Evolutionary conservation across 2,888 invertebrate genomes (phyloP).

Genomic region (Falcaria lacertinaria): DNA sequence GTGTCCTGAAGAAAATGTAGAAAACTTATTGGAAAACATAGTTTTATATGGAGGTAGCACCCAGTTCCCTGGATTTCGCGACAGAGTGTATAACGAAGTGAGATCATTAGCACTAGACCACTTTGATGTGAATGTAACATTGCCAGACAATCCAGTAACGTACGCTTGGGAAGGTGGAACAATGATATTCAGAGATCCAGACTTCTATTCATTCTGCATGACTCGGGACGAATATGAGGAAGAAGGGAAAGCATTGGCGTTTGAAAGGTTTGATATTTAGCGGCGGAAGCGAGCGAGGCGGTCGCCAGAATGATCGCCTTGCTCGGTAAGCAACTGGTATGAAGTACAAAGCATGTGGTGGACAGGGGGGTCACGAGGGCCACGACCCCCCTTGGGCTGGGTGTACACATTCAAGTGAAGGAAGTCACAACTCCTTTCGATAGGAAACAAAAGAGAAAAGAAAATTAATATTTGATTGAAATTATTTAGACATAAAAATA

Average conservation of each 20-base stretch:
- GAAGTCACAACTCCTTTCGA: too few species aligned
- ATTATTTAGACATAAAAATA: too few species aligned
- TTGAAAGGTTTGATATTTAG: constrained; percentile 78
- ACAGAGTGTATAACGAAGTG: constrained; percentile 83
- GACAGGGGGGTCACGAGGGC: too few species aligned
- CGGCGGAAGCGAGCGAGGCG: constrained; percentile 62
- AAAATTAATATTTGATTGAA: too few species aligned
- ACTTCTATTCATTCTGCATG: constrained; percentile 85
- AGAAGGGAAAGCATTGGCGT: constrained; percentile 83
- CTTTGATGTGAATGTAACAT: constrained; percentile 84
- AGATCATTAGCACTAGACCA: constrained; percentile 88
- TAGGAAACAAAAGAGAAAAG: too few species aligned
- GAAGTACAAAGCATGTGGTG: background rate
- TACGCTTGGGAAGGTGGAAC: constrained; percentile 96
- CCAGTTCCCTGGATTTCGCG: constrained; percentile 90
- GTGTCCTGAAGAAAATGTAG: constrained; percentile 86
- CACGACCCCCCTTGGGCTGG: too few species aligned
- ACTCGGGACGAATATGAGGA: constrained; percentile 94
- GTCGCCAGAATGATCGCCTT: constrained; percentile 42
- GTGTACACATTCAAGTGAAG: too few species aligned
- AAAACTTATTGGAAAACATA: constrained; percentile 90
- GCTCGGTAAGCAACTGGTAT: constrained; percentile 41
- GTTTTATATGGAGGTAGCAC: constrained; percentile 90
- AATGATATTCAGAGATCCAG: constrained; percentile 84
- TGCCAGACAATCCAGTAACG: constrained; percentile 84